Percentiles rank a stretch among this genome's conserved stretches.
Conservation (phyloP, 1,140 invertebrate genomes). For the Brachionus paranguensis region DNA sequence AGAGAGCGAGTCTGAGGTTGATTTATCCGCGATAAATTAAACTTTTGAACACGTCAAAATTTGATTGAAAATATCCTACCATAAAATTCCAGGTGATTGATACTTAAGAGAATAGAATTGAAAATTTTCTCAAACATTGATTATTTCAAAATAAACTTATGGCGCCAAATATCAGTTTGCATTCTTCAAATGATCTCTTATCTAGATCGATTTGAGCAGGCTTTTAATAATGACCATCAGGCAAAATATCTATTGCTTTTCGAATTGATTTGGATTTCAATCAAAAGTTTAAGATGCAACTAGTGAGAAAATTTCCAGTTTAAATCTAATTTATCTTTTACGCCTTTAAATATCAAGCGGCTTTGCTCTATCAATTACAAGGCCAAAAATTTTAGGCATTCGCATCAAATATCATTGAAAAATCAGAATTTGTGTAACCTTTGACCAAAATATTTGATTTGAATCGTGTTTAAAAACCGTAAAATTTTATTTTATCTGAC, state of each 20-base stretch:
- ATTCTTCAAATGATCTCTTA: neutral
- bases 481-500: neutral
- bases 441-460: neutral
- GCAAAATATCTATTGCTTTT: neutral
- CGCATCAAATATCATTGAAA: neutral
- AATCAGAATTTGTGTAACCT: neutral
- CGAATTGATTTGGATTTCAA: neutral
- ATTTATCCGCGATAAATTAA: neutral
- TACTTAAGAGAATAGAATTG: neutral
- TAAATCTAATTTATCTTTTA: neutral
- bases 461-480: neutral
- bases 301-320: neutral
- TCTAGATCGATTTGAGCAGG: neutral
- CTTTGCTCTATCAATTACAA: neutral
- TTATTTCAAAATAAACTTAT: neutral
- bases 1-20: neutral
- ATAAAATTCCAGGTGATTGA: neutral
- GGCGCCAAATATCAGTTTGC: neutral
- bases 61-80: neutral
- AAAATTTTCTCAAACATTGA: neutral
- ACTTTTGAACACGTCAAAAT: neutral
- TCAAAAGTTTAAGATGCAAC: neutral
- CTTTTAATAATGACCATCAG: neutral
- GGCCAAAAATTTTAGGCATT: neutral
- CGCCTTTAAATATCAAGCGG: neutral